Base-by-base conservation (phyloP, 2,113 vertebrate species). In the Meriones unguiculatus region DNA sequence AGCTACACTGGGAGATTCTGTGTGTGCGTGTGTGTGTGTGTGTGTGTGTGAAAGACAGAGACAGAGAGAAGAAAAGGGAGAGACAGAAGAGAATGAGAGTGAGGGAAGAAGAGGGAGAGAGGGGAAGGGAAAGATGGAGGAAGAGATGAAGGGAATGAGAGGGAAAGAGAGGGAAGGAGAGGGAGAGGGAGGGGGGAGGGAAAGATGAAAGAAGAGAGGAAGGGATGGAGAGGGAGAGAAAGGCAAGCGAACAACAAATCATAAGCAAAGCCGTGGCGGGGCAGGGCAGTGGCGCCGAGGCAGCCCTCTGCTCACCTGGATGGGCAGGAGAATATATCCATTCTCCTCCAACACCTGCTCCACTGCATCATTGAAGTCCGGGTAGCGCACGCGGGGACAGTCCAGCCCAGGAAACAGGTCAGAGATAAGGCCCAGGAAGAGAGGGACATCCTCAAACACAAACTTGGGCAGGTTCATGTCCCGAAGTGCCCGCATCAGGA, bases 401-500 rank as follows among this genome's bases (percentile, higher is more conserved):
- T 99, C 99, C 50, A 99, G 98, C 46, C 99, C 99, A 1, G 99
- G 99, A 94, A 99, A 99, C 50, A 99, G 98, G 87, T 99, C 99
- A 14, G 99, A 98, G 93, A 99, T 99, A 57, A 99, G 98, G 24
- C 99, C 99, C 14, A 99, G 99, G 97, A 99, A 99, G 77, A 99
- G 98, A 65, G 99, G 99, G 5, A 99, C 99, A 0, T 99, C 99
- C 96, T 99, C 99, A 97, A 99, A 99, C 70, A 99, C 99, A 96
- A 99, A 99, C 98, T 99, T 99, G 93, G 99, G 99, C 84, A 99
- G 99, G 97, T 99, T 99, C 99, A 99, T 99, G 97, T 99, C 99
- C 92, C 99, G 98, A 65, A 99, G 98, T 11, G 99, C 99, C 91
- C 99, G 98, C 99, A 99, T 99, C 96, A 99, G 96, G 52, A 99